These are phyloP conservation scores for Nymphalis polychloros DNA, from an alignment of 2,888 invertebrate species.

Conservation along the genomic window DNA sequence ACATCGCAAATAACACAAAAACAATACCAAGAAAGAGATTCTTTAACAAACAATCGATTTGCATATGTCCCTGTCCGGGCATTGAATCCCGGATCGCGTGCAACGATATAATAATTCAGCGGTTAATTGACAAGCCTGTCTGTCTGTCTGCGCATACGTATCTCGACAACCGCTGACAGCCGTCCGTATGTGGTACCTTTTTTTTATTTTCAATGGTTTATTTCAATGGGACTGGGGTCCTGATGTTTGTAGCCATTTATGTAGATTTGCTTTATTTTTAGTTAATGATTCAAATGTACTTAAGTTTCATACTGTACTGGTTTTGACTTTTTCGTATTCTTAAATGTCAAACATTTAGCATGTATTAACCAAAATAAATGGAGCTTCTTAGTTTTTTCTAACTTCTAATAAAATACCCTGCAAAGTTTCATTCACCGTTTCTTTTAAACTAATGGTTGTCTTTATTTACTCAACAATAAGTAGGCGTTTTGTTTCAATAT, in stretches of 20 bases:
- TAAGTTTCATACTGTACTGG: no score
- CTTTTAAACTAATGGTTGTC: no score
- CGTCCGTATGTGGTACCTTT: constrained; percentile 26
- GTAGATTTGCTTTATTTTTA: constrained; percentile 14
- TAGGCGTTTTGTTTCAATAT: no score
- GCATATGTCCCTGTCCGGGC: constrained; percentile 40
- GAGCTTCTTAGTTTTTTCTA: no score
- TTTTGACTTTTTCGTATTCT: no score
- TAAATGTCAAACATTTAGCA: no score
- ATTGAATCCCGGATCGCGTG: constrained; percentile 51
- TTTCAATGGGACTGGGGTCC: constrained; percentile 27
- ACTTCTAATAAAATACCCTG: no score
- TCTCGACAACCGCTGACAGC: constrained; percentile 32
- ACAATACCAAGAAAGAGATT: constrained; percentile 18
- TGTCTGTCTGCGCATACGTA: constrained; percentile 38
- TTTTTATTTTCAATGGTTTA: constrained; percentile 31
- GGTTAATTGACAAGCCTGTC: constrained; percentile 61
- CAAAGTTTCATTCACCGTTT: no score
- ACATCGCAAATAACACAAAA: neutral
- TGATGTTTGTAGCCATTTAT: constrained; percentile 18
- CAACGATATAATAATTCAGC: constrained; percentile 53
- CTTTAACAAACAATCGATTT: constrained; percentile 39
- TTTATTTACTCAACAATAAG: no score
- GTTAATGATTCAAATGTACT: neutral
- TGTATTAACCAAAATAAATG: no score